Base-by-base conservation (phyloP, 1,140 invertebrate species). In the Pantala flavescens region DNA sequence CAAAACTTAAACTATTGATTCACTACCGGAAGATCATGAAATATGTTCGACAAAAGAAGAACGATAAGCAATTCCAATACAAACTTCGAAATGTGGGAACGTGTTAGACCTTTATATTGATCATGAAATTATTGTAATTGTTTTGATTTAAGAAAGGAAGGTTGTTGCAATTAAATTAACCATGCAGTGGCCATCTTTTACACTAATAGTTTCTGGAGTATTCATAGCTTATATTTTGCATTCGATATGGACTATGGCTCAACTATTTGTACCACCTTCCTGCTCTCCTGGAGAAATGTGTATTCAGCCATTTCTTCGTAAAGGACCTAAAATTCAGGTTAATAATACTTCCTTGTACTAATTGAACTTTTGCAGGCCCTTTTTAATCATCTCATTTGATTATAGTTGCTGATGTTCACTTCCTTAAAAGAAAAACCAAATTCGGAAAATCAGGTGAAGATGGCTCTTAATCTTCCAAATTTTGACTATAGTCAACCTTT, bases 141-240 rank as follows among this genome's bases (percentile, higher is more conserved):
- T 9, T 36, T 5, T 36, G 28, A 36, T 36, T 36, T 36, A 9
- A 36, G 9, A 9, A 9, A 2, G 9, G 28, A 5, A 2, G 2
- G 9, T 36, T 9, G 28, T 36, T 14, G 12, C 12, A 21, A 63
- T 63, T 19, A 3, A 1, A 7, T 7, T 12, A 63, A 14, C n/a
- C 49, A 63, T 63, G 49, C 49, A 21, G 16, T 63, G 49, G 49
- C 49, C 49, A 63, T 87, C 86, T 23, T 77, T 87, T 77, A 85
- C 82, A 74, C 77, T 87, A 23, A 82, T 92, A 73, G 78, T 90
- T 73, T 85, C 85, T 74, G 84, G 87, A 76, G 80, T 89, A 77
- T 91, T 93, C 83, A 79, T 90, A 49, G 87, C 83, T 9, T 93
- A 93, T 80, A 87, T 92, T 75, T 79, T 84, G 28, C 87, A 93